A percentile compares a stretch with the other conserved stretches of the same genome.
phyloP scores from a whole-genome alignment of 2,797 vertebrate genomes.

The Malurus splendens region DNA sequence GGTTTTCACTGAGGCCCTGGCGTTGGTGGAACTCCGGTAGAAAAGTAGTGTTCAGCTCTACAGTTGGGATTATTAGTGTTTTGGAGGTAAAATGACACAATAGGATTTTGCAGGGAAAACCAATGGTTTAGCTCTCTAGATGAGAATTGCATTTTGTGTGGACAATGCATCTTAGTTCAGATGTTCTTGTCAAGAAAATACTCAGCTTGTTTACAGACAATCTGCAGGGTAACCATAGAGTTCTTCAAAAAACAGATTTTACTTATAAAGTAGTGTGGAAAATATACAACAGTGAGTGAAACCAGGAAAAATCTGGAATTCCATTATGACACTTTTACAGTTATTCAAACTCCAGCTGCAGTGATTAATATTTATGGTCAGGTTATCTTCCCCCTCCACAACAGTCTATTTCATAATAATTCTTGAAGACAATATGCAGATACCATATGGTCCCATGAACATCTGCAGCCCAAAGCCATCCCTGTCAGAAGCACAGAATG shows the following conservation, averaged over 20 bases:
- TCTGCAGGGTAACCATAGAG: neutral
- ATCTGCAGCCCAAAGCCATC: conserved; percentile 41
- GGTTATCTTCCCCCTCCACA: conserved; percentile 5
- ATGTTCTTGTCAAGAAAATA: neutral
- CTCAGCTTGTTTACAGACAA: neutral
- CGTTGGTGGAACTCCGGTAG: neutral
- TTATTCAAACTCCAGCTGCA: neutral
- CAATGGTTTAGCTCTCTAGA: neutral
- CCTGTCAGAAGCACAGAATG: neutral
- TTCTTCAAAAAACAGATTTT: neutral
- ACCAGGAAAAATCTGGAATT: conserved; percentile 8
- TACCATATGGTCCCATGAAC: conserved; percentile 29
- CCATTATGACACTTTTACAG: neutral
- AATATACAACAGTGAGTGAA: neutral
- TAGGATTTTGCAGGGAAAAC: neutral
- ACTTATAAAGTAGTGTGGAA: neutral
- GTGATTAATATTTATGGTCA: conserved; percentile 12
- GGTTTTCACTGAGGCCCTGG: neutral
- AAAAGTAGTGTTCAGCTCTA: neutral
- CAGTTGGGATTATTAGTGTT: neutral
- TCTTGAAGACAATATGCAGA: conserved; percentile 33
- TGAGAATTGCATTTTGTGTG: neutral
- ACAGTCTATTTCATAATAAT: neutral
- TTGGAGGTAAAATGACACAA: neutral
- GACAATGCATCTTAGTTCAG: neutral